These are phyloP conservation scores for Polypedilum pembai DNA, from an alignment of 1,140 invertebrate species.

Conservation along the genomic window DNA sequence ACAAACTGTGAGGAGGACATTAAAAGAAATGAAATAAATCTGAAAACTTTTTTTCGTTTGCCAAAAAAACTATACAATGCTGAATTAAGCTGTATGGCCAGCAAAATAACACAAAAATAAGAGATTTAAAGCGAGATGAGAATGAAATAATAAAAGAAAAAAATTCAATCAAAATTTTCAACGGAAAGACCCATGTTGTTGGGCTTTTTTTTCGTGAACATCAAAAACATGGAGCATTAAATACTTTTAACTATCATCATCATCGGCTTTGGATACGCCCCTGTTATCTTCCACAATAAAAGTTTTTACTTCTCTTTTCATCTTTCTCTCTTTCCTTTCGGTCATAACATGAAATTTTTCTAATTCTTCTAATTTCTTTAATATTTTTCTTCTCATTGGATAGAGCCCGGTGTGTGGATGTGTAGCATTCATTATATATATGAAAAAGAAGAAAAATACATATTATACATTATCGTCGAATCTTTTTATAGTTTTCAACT, in stretches of 20 bases:
- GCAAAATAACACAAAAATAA: no score
- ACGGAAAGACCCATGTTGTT: not conserved
- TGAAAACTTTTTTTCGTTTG: not conserved
- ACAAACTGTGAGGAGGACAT: no score
- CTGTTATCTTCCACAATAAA: constrained; percentile 4
- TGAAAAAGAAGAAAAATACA: not conserved
- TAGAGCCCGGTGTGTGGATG: not conserved
- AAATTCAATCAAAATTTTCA: constrained; percentile 7
- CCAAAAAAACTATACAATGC: not conserved
- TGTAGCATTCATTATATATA: constrained; percentile 7
- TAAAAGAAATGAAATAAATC: not conserved
- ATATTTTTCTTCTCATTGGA: constrained; percentile 12
- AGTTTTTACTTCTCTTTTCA: not conserved
- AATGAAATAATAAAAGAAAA: not conserved
- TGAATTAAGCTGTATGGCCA: constrained; percentile 5
- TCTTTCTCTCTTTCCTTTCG: not conserved
- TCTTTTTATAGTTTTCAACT: constrained; percentile 27
- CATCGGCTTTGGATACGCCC: not conserved
- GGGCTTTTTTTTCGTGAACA: not conserved
- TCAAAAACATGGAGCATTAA: constrained; percentile 24
- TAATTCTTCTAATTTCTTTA: constrained; percentile 27
- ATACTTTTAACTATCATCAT: constrained; percentile 10
- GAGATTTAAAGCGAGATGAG: not conserved
- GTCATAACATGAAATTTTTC: constrained; percentile 21
- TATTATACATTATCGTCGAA: constrained; percentile 27